Evolutionary conservation across 2,113 vertebrate species (phyloP).

Genomic region (Gasterosteus aculeatus): DNA sequence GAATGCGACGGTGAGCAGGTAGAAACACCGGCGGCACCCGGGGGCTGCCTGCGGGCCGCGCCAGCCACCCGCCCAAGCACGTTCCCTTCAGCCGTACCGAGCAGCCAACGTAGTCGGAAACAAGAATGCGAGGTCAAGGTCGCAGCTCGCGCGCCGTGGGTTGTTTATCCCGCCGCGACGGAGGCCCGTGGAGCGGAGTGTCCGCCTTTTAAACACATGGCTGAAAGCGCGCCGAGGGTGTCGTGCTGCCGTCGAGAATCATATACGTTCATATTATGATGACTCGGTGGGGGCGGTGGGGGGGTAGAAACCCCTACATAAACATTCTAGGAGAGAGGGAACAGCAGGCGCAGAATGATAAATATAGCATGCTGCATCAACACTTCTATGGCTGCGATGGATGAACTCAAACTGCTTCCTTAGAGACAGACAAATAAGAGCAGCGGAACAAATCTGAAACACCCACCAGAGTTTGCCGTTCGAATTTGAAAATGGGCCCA

Average conservation of each 20-base stretch:
- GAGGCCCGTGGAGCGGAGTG: too few relatives aligned
- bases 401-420: slow-evolving; percentile 44
- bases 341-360: slow-evolving; percentile 5
- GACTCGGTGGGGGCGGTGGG: not conserved
- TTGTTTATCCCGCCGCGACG: not conserved
- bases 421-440: slow-evolving; percentile 51
- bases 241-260: too few relatives aligned
- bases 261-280: not conserved
- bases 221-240: too few relatives aligned
- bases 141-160: not conserved
- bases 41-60: slow-evolving; percentile 15
- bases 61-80: slow-evolving; percentile 20
- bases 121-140: slow-evolving; percentile 27
- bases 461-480: slow-evolving; percentile 27
- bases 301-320: not conserved
- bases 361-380: slow-evolving; percentile 24
- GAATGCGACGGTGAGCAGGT: slow-evolving; percentile 69
- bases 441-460: slow-evolving; percentile 14
- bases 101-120: not conserved
- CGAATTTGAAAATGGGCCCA: slow-evolving; percentile 51
- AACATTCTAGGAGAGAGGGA: not conserved
- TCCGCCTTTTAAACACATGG: too few relatives aligned
- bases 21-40: slow-evolving; percentile 47
- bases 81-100: slow-evolving; percentile 4
- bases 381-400: slow-evolving; percentile 26